Evolutionary conservation across 2,797 vertebrate genomes (phyloP).

Genomic region (Peromyscus nudipes): DNA sequence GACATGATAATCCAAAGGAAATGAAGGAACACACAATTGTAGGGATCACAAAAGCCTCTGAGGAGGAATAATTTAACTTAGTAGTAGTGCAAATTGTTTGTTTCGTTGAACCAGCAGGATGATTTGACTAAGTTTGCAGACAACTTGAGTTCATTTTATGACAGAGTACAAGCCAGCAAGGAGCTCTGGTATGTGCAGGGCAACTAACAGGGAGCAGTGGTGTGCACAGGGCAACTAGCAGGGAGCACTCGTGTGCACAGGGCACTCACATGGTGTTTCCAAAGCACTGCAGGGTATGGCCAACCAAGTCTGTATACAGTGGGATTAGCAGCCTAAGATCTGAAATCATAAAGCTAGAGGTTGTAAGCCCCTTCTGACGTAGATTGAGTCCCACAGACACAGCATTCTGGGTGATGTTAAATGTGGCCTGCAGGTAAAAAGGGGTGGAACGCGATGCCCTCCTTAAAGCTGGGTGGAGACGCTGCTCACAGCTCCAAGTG

Average conservation of each 20-base stretch:
- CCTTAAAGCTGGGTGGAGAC: background rate
- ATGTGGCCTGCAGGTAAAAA: conserved; percentile 29
- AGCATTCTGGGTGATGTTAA: background rate
- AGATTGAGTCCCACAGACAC: background rate
- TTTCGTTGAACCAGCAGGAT: background rate
- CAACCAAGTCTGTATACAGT: background rate
- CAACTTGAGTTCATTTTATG: background rate
- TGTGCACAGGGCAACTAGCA: too few species aligned
- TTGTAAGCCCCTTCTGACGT: background rate
- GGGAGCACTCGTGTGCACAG: too few species aligned
- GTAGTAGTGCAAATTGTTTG: background rate
- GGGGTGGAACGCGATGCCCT: conserved; percentile 14
- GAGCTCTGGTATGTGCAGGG: background rate
- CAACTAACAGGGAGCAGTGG: too few species aligned
- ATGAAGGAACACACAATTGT: background rate
- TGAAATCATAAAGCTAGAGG: background rate
- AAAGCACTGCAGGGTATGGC: background rate
- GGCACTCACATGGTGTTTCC: background rate
- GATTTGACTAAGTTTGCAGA: background rate
- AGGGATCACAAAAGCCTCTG: background rate
- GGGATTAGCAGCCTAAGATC: conserved; percentile 18
- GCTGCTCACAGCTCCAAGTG: background rate
- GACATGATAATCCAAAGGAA: background rate
- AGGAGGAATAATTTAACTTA: background rate
- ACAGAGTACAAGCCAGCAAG: background rate